Conservation (phyloP, 2,797 vertebrate genomes). For the Botia almorhae region DNA sequence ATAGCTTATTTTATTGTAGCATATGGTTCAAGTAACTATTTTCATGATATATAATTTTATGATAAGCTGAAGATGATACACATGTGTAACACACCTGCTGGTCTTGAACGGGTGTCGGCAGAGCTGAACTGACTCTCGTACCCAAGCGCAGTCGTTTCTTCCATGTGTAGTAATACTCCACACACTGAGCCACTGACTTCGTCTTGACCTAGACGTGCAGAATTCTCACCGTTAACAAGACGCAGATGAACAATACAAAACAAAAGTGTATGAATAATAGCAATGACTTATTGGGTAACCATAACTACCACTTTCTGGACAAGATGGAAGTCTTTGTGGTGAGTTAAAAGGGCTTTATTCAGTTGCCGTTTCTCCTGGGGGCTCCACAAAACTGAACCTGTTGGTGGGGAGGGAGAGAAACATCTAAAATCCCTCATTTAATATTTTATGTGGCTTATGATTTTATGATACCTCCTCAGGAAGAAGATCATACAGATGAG, state of each 20-base stretch:
- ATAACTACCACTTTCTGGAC: conserved; percentile 87
- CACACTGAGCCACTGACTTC: conserved; percentile 86
- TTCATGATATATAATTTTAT: too few relatives aligned
- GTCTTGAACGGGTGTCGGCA: conserved; percentile 32
- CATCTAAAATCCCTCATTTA: neutral
- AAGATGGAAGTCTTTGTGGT: conserved; percentile 90
- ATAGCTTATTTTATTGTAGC: too few relatives aligned
- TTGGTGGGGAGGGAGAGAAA: neutral
- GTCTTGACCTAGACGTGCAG: conserved; percentile 79
- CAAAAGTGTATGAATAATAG: neutral
- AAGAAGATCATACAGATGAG: neutral
- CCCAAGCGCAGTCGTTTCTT: conserved; percentile 83
- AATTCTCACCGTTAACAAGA: neutral
- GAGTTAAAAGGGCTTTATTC: conserved; percentile 84
- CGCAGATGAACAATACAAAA: neutral
- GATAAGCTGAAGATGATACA: too few relatives aligned
- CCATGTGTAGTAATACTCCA: conserved; percentile 89
- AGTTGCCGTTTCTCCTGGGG: conserved; percentile 84
- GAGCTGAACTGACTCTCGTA: conserved; percentile 69
- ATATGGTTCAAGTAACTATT: too few relatives aligned
- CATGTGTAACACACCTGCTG: conserved; percentile 45
- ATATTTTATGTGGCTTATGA: neutral
- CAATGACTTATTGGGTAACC: too few relatives aligned
- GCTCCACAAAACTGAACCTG: conserved; percentile 81
- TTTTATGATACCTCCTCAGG: neutral